Percentiles rank a stretch among this genome's conserved stretches.
Evolutionary conservation across 2,113 vertebrate genomes (phyloP).

Genomic region (Alectura lathami): DNA sequence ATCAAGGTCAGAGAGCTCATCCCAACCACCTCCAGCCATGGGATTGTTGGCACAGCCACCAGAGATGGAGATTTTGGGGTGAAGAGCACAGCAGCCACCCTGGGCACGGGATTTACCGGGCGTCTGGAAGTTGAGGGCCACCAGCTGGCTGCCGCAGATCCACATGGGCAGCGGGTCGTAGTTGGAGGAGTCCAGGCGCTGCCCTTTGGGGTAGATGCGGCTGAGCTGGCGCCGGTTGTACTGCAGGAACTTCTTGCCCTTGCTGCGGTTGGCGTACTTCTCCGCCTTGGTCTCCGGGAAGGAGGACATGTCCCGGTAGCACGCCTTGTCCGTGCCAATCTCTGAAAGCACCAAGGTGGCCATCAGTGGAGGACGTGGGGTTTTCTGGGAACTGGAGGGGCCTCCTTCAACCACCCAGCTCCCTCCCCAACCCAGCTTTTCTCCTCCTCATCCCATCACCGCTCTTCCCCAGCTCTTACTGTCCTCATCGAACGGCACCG

Average conservation of each 20-base stretch:
- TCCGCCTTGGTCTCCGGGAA: slow-evolving; percentile 99
- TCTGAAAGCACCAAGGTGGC: slow-evolving; percentile 71
- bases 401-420: background rate
- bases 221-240: slow-evolving; percentile 97
- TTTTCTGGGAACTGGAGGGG: background rate
- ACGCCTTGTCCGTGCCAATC: slow-evolving; percentile 94
- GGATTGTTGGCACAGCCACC: fast-evolving
- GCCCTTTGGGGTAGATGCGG: slow-evolving; percentile 95
- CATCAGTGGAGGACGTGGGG: background rate
- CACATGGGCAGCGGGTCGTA: slow-evolving; percentile 98
- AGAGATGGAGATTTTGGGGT: background rate
- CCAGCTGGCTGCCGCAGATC: slow-evolving; percentile 96
- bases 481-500: slow-evolving; percentile 96
- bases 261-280: slow-evolving; percentile 95
- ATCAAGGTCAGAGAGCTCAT: background rate
- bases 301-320: slow-evolving; percentile 97
- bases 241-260: slow-evolving; percentile 97
- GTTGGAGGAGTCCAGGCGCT: slow-evolving; percentile 97
- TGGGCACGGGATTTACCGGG: slow-evolving; percentile 77
- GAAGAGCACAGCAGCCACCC: background rate
- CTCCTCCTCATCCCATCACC: background rate
- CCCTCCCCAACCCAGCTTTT: background rate
- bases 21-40: background rate
- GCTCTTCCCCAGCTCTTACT: slow-evolving; percentile 80
- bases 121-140: slow-evolving; percentile 98